Evolutionary conservation across 1,140 invertebrate species (phyloP).

Genomic region (Globodera ellingtonae): DNA sequence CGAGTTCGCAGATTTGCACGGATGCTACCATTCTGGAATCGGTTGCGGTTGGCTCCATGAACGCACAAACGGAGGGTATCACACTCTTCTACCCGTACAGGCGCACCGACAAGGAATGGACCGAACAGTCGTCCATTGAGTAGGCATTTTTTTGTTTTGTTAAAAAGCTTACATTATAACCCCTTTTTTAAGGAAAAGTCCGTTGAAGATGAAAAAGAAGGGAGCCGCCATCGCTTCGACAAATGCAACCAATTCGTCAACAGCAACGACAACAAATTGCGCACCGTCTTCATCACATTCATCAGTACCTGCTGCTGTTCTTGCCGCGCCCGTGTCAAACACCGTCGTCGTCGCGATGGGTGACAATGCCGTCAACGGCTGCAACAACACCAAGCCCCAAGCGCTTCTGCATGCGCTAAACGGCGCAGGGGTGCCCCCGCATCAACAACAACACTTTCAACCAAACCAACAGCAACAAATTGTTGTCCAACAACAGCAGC

Average conservation of each 20-base stretch:
- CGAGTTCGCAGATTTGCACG: slow-evolving; percentile 91
- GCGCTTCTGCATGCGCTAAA: no score
- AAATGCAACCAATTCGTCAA: not conserved
- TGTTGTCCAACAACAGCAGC: not conserved
- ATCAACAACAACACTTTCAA: not conserved
- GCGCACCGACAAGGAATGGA: slow-evolving; percentile 35
- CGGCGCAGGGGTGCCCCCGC: no score
- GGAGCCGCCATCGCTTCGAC: not conserved
- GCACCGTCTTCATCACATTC: not conserved
- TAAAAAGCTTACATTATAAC: not conserved
- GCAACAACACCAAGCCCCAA: not conserved
- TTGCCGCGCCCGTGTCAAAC: not conserved
- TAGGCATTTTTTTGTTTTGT: not conserved
- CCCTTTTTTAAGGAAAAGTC: not conserved
- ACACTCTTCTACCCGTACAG: slow-evolving; percentile 30
- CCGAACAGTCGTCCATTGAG: slow-evolving; percentile 28
- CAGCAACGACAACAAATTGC: not conserved
- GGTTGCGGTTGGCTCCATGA: slow-evolving; percentile 37
- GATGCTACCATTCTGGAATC: slow-evolving; percentile 57
- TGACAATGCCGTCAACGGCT: not conserved
- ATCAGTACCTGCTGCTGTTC: not conserved
- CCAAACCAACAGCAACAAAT: not conserved
- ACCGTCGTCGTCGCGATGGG: not conserved
- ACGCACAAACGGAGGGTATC: slow-evolving; percentile 38
- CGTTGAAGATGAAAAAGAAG: slow-evolving; percentile 3